Evolutionary conservation across 2,797 vertebrate genomes (phyloP).

Genomic region (Ciconia nigra): DNA sequence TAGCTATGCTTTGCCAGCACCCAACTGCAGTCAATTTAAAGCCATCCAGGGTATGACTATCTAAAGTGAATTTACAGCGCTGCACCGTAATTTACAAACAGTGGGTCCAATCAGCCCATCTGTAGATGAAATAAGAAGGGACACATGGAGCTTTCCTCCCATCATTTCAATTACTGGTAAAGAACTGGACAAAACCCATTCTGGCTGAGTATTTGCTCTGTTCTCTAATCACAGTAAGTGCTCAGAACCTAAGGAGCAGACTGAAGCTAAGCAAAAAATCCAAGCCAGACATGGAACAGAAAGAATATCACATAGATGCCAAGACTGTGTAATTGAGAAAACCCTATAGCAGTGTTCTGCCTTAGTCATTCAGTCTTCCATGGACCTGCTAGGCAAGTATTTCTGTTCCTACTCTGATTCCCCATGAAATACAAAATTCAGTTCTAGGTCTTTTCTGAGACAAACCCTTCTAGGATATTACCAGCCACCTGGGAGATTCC

Average conservation of each 20-base stretch:
- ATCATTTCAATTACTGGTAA: background rate
- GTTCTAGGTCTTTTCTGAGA: background rate
- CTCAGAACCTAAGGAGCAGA: background rate
- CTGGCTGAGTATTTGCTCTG: background rate
- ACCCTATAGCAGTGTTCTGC: background rate
- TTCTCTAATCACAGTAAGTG: constrained; percentile 2
- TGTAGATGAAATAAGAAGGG: background rate
- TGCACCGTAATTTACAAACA: background rate
- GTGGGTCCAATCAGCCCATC: background rate
- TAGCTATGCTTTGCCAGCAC: background rate
- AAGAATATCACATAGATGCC: background rate
- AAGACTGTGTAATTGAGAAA: background rate
- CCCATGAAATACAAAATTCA: background rate
- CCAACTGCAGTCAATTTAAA: background rate
- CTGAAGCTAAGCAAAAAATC: background rate
- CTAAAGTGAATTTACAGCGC: background rate
- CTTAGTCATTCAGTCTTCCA: background rate
- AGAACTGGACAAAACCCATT: background rate
- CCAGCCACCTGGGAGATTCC: background rate
- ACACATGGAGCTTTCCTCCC: background rate
- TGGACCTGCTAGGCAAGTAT: background rate
- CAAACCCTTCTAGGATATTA: background rate
- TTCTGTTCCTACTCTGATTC: background rate
- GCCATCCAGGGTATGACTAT: background rate
- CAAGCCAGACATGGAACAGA: background rate